Evolutionary conservation across 2,888 invertebrate species (phyloP).

Genomic region (Drosophila nigritarsus): DNA sequence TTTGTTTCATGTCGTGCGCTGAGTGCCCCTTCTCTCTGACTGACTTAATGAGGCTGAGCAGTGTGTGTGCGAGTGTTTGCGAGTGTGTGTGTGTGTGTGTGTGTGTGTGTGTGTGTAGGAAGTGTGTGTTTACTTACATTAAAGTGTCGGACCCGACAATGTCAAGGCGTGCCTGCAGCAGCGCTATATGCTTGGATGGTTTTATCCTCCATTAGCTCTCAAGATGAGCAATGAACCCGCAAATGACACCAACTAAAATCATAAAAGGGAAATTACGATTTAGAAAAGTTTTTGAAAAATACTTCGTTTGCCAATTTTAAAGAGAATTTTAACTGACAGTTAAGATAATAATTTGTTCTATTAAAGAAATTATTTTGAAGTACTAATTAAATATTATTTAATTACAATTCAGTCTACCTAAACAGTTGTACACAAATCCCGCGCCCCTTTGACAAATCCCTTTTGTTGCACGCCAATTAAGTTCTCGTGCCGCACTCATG

Average conservation of each 20-base stretch:
- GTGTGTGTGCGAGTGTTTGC: slow-evolving; percentile 12
- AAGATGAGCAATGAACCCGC: slow-evolving; percentile 34
- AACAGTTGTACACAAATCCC: neutral
- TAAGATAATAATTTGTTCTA: neutral
- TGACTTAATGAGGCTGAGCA: slow-evolving; percentile 54
- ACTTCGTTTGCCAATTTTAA: too few species aligned
- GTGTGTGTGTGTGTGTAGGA: slow-evolving; percentile 4
- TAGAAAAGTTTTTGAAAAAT: neutral
- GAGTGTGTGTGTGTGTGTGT: too few species aligned
- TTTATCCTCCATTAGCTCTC: slow-evolving; percentile 31
- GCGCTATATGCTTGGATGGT: slow-evolving; percentile 5
- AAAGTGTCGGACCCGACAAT: slow-evolving; percentile 43
- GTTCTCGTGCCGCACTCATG: slow-evolving; percentile 20
- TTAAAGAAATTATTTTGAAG: neutral
- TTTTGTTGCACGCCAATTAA: slow-evolving; percentile 28
- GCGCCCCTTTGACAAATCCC: neutral
- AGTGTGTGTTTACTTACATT: slow-evolving; percentile 16
- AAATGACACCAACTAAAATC: slow-evolving; percentile 12
- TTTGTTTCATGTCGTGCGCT: slow-evolving; percentile 50
- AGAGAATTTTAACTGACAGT: neutral
- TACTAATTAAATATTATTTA: neutral
- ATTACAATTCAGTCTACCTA: neutral
- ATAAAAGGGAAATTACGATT: neutral
- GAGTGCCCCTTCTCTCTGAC: slow-evolving; percentile 25
- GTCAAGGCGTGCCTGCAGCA: slow-evolving; percentile 48